Evolutionary conservation across 2,113 vertebrate genomes (phyloP).

Genomic region (Cephalopterus ornatus): DNA sequence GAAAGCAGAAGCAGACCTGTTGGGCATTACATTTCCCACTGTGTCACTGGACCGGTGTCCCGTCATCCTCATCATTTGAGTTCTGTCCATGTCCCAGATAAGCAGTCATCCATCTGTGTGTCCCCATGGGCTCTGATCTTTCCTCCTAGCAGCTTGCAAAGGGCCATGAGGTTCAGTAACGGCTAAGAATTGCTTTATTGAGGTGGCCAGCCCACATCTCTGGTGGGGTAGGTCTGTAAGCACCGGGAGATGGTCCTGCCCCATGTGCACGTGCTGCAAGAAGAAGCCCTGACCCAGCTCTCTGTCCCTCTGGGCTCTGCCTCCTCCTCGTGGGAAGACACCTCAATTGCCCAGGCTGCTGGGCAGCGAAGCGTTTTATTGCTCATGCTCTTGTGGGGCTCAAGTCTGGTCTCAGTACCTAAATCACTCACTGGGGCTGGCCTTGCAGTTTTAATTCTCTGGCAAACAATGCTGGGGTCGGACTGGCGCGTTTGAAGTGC

Average conservation of each 20-base stretch:
- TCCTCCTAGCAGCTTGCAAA: background rate
- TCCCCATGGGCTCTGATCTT: background rate
- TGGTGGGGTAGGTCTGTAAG: background rate
- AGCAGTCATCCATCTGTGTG: background rate
- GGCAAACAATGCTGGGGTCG: slow-evolving; percentile 25
- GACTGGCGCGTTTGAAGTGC: slow-evolving; percentile 49
- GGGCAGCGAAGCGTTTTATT: slow-evolving; percentile 63
- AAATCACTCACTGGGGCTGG: slow-evolving; percentile 50
- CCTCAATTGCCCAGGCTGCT: slow-evolving; percentile 41
- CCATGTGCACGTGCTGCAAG: fast-evolving
- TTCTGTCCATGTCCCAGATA: background rate
- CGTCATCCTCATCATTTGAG: background rate
- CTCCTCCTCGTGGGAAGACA: slow-evolving; percentile 63
- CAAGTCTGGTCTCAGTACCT: slow-evolving; percentile 60
- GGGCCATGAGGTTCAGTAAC: background rate
- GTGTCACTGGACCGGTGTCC: background rate
- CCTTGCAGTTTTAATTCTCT: slow-evolving; percentile 55
- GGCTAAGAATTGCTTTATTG: background rate
- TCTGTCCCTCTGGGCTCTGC: background rate
- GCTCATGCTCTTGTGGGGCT: background rate
- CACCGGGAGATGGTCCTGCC: background rate
- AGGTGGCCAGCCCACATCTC: background rate
- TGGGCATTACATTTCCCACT: background rate
- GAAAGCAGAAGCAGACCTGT: background rate
- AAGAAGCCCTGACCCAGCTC: background rate